Evolutionary conservation across 1,140 invertebrate genomes (phyloP), one percentile per base, ranked within the genome.

Genomic region (Apis dorsata): DNA sequence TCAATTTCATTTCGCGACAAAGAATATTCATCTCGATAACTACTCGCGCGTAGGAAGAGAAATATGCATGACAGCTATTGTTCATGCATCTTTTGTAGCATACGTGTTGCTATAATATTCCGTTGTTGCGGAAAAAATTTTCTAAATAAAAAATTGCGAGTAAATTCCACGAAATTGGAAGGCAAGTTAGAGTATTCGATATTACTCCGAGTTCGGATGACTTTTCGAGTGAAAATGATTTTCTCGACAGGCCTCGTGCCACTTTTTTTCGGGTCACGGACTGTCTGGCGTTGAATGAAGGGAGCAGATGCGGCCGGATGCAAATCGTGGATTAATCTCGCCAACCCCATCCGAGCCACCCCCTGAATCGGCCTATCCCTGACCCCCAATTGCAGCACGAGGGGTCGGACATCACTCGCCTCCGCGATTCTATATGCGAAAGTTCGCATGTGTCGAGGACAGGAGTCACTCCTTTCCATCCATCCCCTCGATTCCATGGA

Each of bases 281-380:
- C 88, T 91, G 90, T 88, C 84, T 84, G 84, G 55, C 57, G 65
- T 24, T 65, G 84, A 88, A 80, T 79, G 53, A 84, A 78, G 86
- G 87, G 82, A 85, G 91, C 92, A 93, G 92, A 93, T 93, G 92
- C 91, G 90, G 79, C 79, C 85, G 89, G 90, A 93, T 93, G 92
- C 90, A 93, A 93, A 93, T 92, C 91, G 89, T 78, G 91, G 90
- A 93, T 93, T 93, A 93, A 93, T 92, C 90, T 91, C 90, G 89
- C 88, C 89, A 86, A 85, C 86, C 87, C 90, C 85, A 87, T 80
- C 71, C 24, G 65, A 82, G 63, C 75, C 57, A 63, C 60, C 49
- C 53, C 55, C 71, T 44, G 51, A 73, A 70, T 87, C 83, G 83
- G 59, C 55, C 57, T 77, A 88, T 49, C 76, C 83, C 87, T 88